Conservation (phyloP, 2,113 vertebrate genomes). For the Chaetodon trifascialis region DNA sequence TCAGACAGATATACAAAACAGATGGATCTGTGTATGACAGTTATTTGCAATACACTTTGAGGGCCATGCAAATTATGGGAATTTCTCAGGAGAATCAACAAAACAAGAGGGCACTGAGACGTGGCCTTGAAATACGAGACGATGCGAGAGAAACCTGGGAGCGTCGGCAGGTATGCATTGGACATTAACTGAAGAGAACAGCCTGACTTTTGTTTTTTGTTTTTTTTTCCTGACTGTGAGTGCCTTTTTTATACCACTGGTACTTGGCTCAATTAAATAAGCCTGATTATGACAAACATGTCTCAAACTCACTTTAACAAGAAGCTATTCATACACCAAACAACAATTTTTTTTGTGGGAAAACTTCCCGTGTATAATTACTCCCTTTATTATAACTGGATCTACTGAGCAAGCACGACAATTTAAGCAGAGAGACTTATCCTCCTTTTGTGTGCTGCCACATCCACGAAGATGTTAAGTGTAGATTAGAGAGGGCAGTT, state of each 20-base stretch:
- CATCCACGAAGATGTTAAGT: constrained; percentile 48
- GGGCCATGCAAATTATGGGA: no score
- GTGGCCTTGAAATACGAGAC: no score
- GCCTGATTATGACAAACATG: background rate
- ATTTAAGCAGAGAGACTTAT: constrained; percentile 12
- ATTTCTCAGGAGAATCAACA: no score
- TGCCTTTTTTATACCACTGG: background rate
- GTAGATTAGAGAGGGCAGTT: constrained; percentile 74
- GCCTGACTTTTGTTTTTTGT: background rate
- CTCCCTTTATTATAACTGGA: background rate
- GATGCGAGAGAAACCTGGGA: no score
- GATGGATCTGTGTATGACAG: no score
- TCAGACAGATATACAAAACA: no score
- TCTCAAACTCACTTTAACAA: background rate
- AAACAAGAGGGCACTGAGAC: no score
- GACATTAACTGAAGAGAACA: background rate
- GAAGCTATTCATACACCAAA: no score
- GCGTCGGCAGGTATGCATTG: background rate
- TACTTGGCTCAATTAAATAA: background rate
- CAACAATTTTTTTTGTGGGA: background rate
- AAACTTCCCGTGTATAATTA: background rate
- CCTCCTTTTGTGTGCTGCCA: constrained; percentile 37
- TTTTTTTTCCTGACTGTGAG: background rate
- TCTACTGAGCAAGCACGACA: background rate
- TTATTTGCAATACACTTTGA: no score